Evolutionary conservation across 2,888 invertebrate species (phyloP).

Genomic region (Artemia sinica): DNA sequence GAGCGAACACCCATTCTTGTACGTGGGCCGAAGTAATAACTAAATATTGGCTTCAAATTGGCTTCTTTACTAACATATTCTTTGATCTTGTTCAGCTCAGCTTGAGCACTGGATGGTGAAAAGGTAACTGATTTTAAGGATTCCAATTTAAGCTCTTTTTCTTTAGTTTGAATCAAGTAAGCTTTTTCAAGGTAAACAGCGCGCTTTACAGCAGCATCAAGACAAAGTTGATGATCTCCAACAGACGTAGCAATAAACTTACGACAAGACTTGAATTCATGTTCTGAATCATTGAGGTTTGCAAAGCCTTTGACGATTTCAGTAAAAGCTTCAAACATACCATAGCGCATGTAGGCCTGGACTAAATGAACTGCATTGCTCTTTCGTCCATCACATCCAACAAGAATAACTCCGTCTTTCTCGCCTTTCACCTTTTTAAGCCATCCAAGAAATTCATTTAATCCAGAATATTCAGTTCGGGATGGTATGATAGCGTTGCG

Average conservation of each 20-base stretch:
- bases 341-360: background rate
- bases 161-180: background rate
- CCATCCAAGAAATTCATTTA: conserved; percentile 7
- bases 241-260: background rate
- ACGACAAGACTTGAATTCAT: background rate
- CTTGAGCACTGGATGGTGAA: background rate
- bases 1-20: conserved; percentile 1
- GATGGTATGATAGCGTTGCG: conserved; percentile 10
- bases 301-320: background rate
- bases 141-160: conserved; percentile 1
- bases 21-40: background rate
- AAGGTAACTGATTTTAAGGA: background rate
- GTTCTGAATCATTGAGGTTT: background rate
- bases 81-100: conserved; percentile 8
- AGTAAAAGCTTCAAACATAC: background rate
- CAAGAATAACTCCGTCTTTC: conserved; percentile 9
- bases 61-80: background rate
- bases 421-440: conserved; percentile 7
- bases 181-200: conserved; percentile 1
- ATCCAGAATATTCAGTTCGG: background rate
- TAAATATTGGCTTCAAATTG: conserved; percentile 10
- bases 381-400: conserved; percentile 5
- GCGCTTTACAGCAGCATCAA: background rate
- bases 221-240: background rate
- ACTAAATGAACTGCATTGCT: background rate